phyloP scores from a whole-genome alignment of 2,113 vertebrate genomes.

The Mustela lutreola region DNA sequence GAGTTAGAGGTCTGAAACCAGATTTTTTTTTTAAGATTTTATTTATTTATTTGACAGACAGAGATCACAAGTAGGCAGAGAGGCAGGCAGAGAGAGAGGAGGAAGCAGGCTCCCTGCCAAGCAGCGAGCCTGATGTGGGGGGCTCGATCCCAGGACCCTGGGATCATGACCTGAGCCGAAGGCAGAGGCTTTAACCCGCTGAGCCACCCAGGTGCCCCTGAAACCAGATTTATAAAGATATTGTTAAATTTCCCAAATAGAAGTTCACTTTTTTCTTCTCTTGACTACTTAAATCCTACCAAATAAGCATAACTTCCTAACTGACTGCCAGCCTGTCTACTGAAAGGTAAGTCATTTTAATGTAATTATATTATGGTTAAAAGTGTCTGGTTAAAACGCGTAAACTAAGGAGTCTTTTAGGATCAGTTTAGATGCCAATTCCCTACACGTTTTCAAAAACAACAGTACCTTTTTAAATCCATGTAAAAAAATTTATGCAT shows the following conservation, averaged over 20 bases:
- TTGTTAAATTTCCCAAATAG: slow-evolving; percentile 51
- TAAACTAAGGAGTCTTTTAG: neutral
- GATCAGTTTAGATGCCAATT: neutral
- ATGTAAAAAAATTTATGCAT: neutral
- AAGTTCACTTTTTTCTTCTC: neutral
- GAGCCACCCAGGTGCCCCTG: neutral
- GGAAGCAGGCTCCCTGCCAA: too few relatives aligned
- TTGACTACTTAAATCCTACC: neutral
- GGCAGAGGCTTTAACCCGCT: too few relatives aligned
- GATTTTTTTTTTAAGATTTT: neutral
- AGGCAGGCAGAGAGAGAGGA: too few relatives aligned
- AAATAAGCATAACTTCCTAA: slow-evolving; percentile 48
- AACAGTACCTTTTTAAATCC: neutral
- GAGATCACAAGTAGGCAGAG: too few relatives aligned
- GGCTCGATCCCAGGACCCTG: too few relatives aligned
- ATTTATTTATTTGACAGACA: too few relatives aligned
- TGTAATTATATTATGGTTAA: neutral
- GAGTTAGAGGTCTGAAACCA: neutral
- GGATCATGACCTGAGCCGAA: too few relatives aligned
- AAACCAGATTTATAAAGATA: slow-evolving; percentile 55
- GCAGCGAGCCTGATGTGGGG: too few relatives aligned
- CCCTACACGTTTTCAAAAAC: neutral
- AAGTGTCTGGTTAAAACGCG: neutral
- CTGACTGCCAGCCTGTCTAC: neutral
- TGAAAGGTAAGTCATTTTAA: slow-evolving; percentile 5